Percentiles rank a stretch among this genome's conserved stretches.
Evolutionary conservation across 2,888 invertebrate genomes (phyloP).

Genomic region (Octonoba sinensis): DNA sequence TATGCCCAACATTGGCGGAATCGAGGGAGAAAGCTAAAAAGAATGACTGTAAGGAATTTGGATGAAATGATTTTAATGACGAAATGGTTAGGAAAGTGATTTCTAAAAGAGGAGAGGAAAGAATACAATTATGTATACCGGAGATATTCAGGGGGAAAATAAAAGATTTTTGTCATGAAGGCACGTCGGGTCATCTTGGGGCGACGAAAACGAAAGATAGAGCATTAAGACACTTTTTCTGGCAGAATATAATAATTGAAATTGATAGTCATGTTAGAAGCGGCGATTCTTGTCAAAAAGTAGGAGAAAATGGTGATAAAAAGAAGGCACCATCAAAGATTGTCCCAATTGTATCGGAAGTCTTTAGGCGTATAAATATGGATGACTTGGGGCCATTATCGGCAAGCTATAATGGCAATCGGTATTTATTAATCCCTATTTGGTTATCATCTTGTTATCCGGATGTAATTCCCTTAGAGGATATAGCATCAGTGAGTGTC

Average conservation of each 20-base stretch:
- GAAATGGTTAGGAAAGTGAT: not conserved
- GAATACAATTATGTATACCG: not conserved
- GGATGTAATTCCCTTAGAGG: not conserved
- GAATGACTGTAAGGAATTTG: not conserved
- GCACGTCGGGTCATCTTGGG: conserved; percentile 2
- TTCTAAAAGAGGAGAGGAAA: not conserved
- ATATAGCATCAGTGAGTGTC: conserved; percentile 1
- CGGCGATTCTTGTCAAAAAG: conserved; percentile 23
- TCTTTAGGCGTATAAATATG: conserved; percentile 15
- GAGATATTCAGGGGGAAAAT: not conserved
- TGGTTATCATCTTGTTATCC: conserved; percentile 1
- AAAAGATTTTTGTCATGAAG: conserved; percentile 20
- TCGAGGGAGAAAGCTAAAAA: not conserved
- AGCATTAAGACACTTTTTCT: conserved; percentile 7
- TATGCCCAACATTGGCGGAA: not conserved
- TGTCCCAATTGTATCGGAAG: conserved; percentile 22
- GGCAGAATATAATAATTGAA: conserved; percentile 18
- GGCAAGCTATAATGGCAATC: not conserved
- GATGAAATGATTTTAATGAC: not conserved
- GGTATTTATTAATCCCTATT: not conserved
- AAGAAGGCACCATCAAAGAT: conserved; percentile 17
- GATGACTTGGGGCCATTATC: conserved; percentile 18
- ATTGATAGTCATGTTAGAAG: conserved; percentile 3
- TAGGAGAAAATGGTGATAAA: conserved; percentile 12
- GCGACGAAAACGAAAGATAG: conserved; percentile 22